phyloP scores from a whole-genome alignment of 2,888 invertebrate species.

The Drosophila paramelanica region DNA sequence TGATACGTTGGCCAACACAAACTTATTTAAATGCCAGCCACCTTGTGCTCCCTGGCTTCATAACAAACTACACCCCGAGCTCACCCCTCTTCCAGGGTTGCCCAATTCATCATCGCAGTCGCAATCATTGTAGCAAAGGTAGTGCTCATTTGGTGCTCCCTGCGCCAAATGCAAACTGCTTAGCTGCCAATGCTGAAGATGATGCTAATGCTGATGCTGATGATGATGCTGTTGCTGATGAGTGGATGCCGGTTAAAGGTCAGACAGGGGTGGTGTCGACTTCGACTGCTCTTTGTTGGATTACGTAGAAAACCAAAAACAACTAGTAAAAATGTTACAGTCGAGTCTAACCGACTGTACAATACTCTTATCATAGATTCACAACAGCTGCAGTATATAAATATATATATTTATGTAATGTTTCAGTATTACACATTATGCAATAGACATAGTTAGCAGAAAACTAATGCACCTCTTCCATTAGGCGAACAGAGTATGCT shows the following conservation, averaged over 20 bases:
- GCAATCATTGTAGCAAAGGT: conserved; percentile 11
- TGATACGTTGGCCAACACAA: background rate
- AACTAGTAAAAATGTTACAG: background rate
- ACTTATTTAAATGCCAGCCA: conserved; percentile 30
- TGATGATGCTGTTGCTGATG: background rate
- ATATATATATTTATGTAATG: too few relatives aligned
- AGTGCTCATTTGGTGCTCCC: conserved; percentile 13
- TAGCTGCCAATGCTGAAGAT: background rate
- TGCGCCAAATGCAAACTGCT: conserved; percentile 1
- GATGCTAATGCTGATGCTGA: background rate
- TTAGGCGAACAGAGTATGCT: too few relatives aligned
- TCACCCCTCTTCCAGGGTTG: background rate
- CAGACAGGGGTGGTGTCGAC: background rate
- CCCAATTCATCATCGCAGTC: conserved; percentile 19
- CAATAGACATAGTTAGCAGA: too few relatives aligned
- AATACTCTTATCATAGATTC: too few relatives aligned
- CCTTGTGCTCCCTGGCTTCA: too few relatives aligned
- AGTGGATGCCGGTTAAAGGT: conserved; percentile 2
- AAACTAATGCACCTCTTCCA: too few relatives aligned
- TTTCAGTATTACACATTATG: too few relatives aligned
- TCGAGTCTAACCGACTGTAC: too few relatives aligned
- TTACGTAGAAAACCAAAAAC: conserved; percentile 9
- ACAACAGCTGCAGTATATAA: too few relatives aligned
- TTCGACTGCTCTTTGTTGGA: conserved; percentile 3
- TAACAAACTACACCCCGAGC: background rate